Conservation (phyloP, 2,888 invertebrate species). For the Andrena bucephala region DNA sequence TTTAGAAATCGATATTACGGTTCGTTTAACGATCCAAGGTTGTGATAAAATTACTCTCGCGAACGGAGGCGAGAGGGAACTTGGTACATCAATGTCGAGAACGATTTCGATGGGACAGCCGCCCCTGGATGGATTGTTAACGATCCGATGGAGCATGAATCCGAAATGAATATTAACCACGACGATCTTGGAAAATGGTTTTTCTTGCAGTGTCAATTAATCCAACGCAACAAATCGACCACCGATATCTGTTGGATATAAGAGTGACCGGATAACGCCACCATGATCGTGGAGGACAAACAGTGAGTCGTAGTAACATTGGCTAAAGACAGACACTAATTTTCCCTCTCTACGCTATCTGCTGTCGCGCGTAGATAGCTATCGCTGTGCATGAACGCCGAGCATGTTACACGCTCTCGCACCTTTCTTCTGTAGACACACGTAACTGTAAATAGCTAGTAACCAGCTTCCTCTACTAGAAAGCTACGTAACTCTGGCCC, state of each 20-base stretch:
- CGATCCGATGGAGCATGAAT: conserved; percentile 37
- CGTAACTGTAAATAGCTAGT: too few relatives aligned
- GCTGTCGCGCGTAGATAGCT: background rate
- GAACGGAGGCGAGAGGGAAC: background rate
- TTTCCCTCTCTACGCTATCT: background rate
- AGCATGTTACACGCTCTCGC: background rate
- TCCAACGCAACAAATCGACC: conserved; percentile 64
- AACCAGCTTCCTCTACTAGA: too few relatives aligned
- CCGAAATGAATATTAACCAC: conserved; percentile 44
- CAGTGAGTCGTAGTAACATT: conserved; percentile 80
- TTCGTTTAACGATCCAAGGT: conserved; percentile 31
- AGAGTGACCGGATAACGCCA: conserved; percentile 76
- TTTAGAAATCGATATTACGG: conserved; percentile 33
- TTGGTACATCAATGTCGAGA: conserved; percentile 33
- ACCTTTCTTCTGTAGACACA: background rate
- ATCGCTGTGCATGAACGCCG: conserved; percentile 4
- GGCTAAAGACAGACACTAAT: conserved; percentile 8
- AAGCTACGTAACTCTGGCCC: too few relatives aligned
- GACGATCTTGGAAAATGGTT: conserved; percentile 72
- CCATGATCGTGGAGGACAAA: conserved; percentile 85
- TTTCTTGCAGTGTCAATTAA: conserved; percentile 81
- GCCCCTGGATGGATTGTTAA: background rate
- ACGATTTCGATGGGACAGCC: conserved; percentile 20
- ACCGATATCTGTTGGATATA: conserved; percentile 56
- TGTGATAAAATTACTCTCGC: background rate